A percentile compares a stretch with the other conserved stretches of the same genome.
Conservation (phyloP, 1,140 invertebrate species). For the Vanessa atalanta region DNA sequence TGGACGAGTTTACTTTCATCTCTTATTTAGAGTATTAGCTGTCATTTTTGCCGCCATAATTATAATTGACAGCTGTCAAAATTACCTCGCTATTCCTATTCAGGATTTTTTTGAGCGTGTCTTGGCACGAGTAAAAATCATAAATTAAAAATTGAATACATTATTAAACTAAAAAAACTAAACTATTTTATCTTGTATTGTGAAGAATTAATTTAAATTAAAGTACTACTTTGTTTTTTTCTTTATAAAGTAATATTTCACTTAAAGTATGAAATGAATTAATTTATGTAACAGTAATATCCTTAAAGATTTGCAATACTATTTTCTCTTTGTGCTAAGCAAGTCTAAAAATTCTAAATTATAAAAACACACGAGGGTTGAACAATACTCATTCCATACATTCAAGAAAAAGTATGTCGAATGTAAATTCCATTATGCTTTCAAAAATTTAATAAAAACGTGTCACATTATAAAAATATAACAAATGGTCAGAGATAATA, state of each 20-base stretch:
- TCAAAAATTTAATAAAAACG: conserved; percentile 6
- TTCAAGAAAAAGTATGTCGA: background rate
- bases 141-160: too few relatives aligned
- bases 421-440: background rate
- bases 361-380: background rate
- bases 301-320: too few relatives aligned
- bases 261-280: too few relatives aligned
- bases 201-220: too few relatives aligned
- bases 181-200: too few relatives aligned
- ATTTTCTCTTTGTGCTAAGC: too few relatives aligned
- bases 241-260: too few relatives aligned
- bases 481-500: conserved; percentile 10
- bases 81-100: background rate
- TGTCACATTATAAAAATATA: conserved; percentile 22
- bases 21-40: conserved; percentile 1
- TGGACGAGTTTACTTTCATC: conserved; percentile 13
- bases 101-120: background rate
- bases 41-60: background rate
- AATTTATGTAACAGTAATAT: too few relatives aligned
- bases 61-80: conserved; percentile 15
- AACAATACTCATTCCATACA: background rate
- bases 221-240: too few relatives aligned
- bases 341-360: too few relatives aligned
- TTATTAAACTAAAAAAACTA: too few relatives aligned
- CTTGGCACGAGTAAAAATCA: too few relatives aligned